phyloP scores from a whole-genome alignment of 2,797 vertebrate species.

The Bradypodion ventrale region DNA sequence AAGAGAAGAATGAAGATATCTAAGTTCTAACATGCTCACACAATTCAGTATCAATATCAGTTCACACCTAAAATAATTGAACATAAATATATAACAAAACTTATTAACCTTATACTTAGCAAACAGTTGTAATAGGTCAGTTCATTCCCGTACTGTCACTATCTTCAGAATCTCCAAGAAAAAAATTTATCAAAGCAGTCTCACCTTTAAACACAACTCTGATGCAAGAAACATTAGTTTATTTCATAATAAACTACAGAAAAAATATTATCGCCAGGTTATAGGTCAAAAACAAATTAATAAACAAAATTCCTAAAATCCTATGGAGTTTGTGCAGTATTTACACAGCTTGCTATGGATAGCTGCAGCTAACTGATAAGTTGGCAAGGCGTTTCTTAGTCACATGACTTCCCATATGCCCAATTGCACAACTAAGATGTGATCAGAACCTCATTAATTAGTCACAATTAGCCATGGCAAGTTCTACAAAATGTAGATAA shows the following conservation, averaged over 20 bases:
- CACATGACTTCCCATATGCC: no score
- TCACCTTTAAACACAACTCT: background rate
- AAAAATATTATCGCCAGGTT: no score
- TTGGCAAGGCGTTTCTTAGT: no score
- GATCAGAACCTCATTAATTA: no score
- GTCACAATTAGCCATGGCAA: no score
- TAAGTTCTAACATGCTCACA: background rate
- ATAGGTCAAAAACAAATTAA: no score
- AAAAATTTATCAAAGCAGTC: background rate
- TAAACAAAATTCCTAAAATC: no score
- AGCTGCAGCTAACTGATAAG: no score
- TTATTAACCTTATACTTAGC: background rate
- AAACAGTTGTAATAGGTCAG: background rate
- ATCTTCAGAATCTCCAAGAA: background rate
- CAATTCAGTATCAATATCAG: background rate
- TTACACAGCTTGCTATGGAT: no score
- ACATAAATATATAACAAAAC: background rate
- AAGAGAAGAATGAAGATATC: conserved; percentile 34
- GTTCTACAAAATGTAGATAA: background rate
- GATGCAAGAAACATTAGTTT: background rate
- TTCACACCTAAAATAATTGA: background rate
- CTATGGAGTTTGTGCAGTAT: no score
- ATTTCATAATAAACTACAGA: no score
- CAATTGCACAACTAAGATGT: no score
- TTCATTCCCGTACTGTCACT: background rate